These are phyloP conservation scores for Peromyscus attwateri DNA, from an alignment of 2,797 vertebrate genomes.

Conservation along the genomic window DNA sequence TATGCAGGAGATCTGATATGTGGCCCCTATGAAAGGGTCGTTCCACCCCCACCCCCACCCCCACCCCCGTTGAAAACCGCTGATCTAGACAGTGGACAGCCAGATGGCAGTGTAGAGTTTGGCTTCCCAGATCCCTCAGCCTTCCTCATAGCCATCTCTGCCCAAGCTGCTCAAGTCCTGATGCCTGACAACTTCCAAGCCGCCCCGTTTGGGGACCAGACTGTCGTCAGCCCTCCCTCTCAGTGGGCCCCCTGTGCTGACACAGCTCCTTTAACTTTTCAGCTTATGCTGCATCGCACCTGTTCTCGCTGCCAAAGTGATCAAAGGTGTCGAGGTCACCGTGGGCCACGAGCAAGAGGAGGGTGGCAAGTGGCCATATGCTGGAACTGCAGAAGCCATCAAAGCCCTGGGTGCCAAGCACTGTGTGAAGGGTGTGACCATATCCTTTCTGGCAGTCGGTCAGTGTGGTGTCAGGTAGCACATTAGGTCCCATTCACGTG, in stretches of 20 bases:
- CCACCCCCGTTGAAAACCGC: neutral
- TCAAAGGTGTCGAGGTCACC: constrained; percentile 94
- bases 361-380: constrained; percentile 92
- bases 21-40: neutral
- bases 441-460: constrained; percentile 89
- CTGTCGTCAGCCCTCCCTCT: too few relatives aligned
- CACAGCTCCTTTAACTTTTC: neutral
- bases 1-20: neutral
- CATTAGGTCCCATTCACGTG: fast-evolving
- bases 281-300: constrained; percentile 96
- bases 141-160: neutral
- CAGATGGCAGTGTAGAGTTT: neutral
- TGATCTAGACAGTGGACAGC: neutral
- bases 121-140: neutral
- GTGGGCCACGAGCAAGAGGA: constrained; percentile 94
- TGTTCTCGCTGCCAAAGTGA: constrained; percentile 92
- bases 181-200: neutral
- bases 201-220: neutral
- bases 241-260: neutral
- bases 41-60: too few relatives aligned
- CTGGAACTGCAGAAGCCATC: constrained; percentile 91
- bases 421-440: constrained; percentile 90
- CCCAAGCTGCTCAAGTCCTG: too few relatives aligned
- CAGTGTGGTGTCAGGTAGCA: neutral
- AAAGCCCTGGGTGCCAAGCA: constrained; percentile 92